A percentile compares a stretch with the other conserved stretches of the same genome.
Evolutionary conservation across 2,797 vertebrate genomes (phyloP).

Genomic region (Pelobates cultripes): DNA sequence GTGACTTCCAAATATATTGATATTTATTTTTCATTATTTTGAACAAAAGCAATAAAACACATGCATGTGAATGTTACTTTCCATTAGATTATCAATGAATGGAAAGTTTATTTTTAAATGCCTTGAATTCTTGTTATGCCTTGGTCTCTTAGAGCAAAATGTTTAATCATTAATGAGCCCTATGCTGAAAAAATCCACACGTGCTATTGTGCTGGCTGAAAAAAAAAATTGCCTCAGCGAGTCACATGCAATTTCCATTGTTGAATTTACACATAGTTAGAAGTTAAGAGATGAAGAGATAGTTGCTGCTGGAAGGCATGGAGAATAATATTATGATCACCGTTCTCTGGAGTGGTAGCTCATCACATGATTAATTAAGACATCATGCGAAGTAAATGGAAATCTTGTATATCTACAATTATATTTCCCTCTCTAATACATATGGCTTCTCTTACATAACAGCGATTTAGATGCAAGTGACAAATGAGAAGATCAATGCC

Average conservation of each 20-base stretch:
- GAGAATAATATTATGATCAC: not conserved
- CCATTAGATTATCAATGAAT: too few species aligned
- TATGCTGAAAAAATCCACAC: conserved; percentile 24
- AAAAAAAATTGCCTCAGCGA: conserved; percentile 30
- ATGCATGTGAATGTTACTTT: not conserved
- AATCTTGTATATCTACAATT: not conserved
- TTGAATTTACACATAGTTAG: conserved; percentile 19
- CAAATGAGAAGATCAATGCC: too few species aligned
- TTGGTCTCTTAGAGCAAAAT: conserved; percentile 21
- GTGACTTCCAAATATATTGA: conserved; percentile 15
- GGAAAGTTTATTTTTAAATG: not conserved
- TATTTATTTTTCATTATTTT: conserved; percentile 23
- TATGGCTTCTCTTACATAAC: too few species aligned
- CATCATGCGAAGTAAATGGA: conserved; percentile 2
- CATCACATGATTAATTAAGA: conserved; percentile 20
- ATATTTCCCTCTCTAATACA: not conserved
- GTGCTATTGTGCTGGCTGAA: conserved; percentile 7
- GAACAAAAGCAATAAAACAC: conserved; percentile 27
- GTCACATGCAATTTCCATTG: conserved; percentile 18
- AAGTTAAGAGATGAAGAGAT: too few species aligned
- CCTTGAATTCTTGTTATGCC: conserved; percentile 22
- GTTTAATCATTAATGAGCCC: conserved; percentile 35
- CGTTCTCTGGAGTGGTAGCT: not conserved
- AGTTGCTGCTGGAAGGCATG: conserved; percentile 9
- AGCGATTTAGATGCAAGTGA: too few species aligned